Percentiles rank a stretch among this genome's conserved stretches.
Evolutionary conservation across 1,140 invertebrate species (phyloP).

Genomic region (Hypothenemus hampei): DNA sequence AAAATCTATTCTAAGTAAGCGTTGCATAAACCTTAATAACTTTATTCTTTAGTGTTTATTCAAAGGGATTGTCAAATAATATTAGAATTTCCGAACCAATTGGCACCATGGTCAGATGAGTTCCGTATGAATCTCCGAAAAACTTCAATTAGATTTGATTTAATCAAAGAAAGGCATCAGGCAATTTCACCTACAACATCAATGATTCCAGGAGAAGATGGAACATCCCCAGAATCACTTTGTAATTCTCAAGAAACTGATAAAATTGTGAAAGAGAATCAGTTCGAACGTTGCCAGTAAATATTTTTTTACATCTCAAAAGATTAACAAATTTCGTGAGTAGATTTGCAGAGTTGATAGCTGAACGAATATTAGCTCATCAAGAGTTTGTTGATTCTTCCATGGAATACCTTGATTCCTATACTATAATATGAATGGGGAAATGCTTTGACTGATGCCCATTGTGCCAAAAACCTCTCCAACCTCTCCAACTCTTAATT

Average conservation of each 20-base stretch:
- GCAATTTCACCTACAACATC: not conserved
- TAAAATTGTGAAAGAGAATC: conserved; percentile 26
- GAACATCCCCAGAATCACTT: not conserved
- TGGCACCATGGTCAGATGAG: too few relatives aligned
- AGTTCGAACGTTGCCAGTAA: conserved; percentile 28
- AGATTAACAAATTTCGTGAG: not conserved
- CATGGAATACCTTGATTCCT: not conserved
- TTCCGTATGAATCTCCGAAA: too few relatives aligned
- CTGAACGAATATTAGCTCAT: conserved; percentile 14
- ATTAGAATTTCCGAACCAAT: not conserved
- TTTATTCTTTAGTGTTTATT: too few relatives aligned
- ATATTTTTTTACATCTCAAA: conserved; percentile 1
- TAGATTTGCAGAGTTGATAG: conserved; percentile 25
- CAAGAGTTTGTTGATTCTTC: conserved; percentile 6
- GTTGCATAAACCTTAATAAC: too few relatives aligned
- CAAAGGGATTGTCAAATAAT: not conserved
- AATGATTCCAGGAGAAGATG: not conserved
- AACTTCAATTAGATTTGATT: not conserved
- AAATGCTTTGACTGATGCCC: too few relatives aligned
- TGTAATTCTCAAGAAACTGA: not conserved
- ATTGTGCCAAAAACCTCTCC: too few relatives aligned
- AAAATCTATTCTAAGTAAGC: too few relatives aligned
- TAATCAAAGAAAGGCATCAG: not conserved
- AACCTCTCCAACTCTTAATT: too few relatives aligned
- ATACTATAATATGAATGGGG: too few relatives aligned